These are phyloP conservation scores for Dynastes tityus DNA, from an alignment of 2,888 invertebrate species.

Conservation along the genomic window DNA sequence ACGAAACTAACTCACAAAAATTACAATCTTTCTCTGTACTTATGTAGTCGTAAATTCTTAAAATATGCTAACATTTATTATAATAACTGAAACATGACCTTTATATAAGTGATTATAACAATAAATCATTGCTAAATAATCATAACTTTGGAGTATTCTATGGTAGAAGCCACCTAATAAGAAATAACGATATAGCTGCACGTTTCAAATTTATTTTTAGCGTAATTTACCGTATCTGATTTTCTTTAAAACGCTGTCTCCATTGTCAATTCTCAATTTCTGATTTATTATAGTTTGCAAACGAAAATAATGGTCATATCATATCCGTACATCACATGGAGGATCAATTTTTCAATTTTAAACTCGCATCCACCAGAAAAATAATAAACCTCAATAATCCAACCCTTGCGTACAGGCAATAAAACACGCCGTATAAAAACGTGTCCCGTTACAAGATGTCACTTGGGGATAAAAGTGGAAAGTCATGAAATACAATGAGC, in stretches of 20 bases:
- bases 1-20: conserved; percentile 6
- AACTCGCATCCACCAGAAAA: conserved; percentile 27
- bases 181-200: too few relatives aligned
- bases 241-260: too few relatives aligned
- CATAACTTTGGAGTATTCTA: too few relatives aligned
- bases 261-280: background rate
- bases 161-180: too few relatives aligned
- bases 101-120: background rate
- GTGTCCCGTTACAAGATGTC: conserved; percentile 56
- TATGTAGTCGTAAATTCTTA: conserved; percentile 6
- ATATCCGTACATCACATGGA: conserved; percentile 18
- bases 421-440: conserved; percentile 48
- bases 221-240: too few relatives aligned
- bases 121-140: background rate
- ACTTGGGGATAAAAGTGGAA: conserved; percentile 66
- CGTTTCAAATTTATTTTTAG: too few relatives aligned
- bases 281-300: conserved; percentile 5
- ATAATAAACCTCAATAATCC: conserved; percentile 39
- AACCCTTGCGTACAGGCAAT: conserved; percentile 35
- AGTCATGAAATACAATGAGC: conserved; percentile 69
- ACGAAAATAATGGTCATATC: conserved; percentile 26
- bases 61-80: background rate
- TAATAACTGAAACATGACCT: background rate
- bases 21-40: conserved; percentile 1
- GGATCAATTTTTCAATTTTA: conserved; percentile 48